phyloP scores from a whole-genome alignment of 2,797 vertebrate species.

The Bryconaethiops microstoma region DNA sequence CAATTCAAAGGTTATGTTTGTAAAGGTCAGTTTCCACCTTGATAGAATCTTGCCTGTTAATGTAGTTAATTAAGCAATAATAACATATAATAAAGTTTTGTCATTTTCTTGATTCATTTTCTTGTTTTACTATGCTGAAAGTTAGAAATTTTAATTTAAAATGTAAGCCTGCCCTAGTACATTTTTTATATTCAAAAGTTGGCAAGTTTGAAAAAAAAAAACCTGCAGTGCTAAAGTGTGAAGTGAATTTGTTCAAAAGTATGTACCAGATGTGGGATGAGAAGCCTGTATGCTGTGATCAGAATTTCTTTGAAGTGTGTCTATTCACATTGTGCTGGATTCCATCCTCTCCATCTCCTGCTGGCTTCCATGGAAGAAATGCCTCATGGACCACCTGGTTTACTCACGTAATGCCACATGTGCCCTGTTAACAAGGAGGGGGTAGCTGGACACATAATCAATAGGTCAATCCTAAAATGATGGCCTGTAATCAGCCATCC shows the following conservation, averaged over 20 bases:
- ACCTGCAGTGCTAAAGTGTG: neutral
- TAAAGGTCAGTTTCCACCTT: too few relatives aligned
- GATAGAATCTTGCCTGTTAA: too few relatives aligned
- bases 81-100: too few relatives aligned
- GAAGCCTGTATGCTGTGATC: constrained; percentile 27
- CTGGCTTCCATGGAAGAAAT: constrained; percentile 5
- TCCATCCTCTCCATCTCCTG: constrained; percentile 10
- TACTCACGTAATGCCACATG: constrained; percentile 63
- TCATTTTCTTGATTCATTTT: neutral
- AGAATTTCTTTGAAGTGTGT: constrained; percentile 27
- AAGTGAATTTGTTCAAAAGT: constrained; percentile 16
- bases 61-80: too few relatives aligned
- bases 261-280: constrained; percentile 16
- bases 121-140: too few relatives aligned
- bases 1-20: too few relatives aligned
- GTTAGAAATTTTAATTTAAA: neutral
- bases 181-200: neutral
- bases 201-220: neutral
- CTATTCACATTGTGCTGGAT: constrained; percentile 14
- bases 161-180: neutral
- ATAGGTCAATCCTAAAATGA: constrained; percentile 83
- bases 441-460: constrained; percentile 69
- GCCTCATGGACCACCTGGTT: constrained; percentile 46
- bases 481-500: constrained; percentile 77
- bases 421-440: constrained; percentile 70